Evolutionary conservation across 2,888 invertebrate species (phyloP), one percentile per base, ranked within the genome.

Genomic region (Epinotia nisella): DNA sequence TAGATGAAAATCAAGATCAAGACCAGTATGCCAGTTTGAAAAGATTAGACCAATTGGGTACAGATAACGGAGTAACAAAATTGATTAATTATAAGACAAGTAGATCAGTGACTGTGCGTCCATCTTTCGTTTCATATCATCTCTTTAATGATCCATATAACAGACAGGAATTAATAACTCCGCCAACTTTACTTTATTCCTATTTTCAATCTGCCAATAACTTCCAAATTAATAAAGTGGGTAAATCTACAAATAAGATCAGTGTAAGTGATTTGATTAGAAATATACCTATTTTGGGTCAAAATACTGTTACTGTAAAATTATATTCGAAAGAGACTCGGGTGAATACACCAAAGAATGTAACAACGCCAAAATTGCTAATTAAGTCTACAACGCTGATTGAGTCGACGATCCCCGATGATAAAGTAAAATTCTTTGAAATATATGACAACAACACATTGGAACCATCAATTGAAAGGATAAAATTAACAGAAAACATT

Each of bases 401-500:
- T 11, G n/a, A n/a, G 29, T 56, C 61, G 1, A 65, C 71, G 15
- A 67, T 55, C 15, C 41, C 75, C 19, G 82, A 88, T 61, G 91
- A 92, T 66, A 90, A 83, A 84, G 87, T 92, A 15, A 92, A 87
- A 73, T 92, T 92, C 78, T 92, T 92, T 74, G 92, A 93, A 82
- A 80, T 88, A 13, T 90, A 92, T 76, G 92, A 92, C 69, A 85
- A 81, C 58, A 77, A 85, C 56, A 91, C 92, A 19, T 76, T 75
- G 3, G 24, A 64, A 10, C 64, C 45, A 41, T 13, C 45, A 9
- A 4, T 15, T 5, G 39, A 29, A 21, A 41, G 71, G 39, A 60
- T 72, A 17, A 74, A 76, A 35, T 29, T 70, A 9, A 72, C 24
- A 1, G 4, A n/a, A 10, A 56, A 11, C 21, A 41, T 0, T 5